These are phyloP conservation scores for Furcifer pardalis DNA, from an alignment of 2,797 vertebrate species.

Conservation along the genomic window DNA sequence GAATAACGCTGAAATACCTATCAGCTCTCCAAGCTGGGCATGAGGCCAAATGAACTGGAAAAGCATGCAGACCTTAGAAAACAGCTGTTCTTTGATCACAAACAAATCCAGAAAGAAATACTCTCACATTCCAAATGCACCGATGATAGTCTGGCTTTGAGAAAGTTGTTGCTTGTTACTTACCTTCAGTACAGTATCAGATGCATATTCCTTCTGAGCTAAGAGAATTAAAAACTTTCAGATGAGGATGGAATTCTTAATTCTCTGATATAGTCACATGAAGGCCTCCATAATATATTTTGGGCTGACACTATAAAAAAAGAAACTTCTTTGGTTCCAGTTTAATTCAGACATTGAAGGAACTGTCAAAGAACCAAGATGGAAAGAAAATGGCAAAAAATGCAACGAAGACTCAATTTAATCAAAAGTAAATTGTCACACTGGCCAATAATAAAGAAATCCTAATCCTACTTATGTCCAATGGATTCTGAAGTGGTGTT, in stretches of 20 bases:
- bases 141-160: not conserved
- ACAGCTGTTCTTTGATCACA: constrained; percentile 45
- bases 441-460: not conserved
- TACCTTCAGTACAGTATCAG: not conserved
- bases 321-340: not conserved
- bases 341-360: not conserved
- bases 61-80: constrained; percentile 47
- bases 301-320: not conserved
- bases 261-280: not conserved
- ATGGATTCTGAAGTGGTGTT: not conserved
- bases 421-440: not conserved
- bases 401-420: not conserved
- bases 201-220: not conserved
- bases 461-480: not conserved
- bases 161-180: not conserved
- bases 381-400: not conserved
- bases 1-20: constrained; percentile 42
- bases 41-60: constrained; percentile 34
- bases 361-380: not conserved
- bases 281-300: not conserved
- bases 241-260: not conserved
- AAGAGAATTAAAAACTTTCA: not conserved
- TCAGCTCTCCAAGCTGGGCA: not conserved
- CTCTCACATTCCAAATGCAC: not conserved
- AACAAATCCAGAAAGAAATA: constrained; percentile 32